These are phyloP conservation scores for Amphipoea lucens DNA, from an alignment of 2,888 invertebrate genomes.

Conservation along the genomic window DNA sequence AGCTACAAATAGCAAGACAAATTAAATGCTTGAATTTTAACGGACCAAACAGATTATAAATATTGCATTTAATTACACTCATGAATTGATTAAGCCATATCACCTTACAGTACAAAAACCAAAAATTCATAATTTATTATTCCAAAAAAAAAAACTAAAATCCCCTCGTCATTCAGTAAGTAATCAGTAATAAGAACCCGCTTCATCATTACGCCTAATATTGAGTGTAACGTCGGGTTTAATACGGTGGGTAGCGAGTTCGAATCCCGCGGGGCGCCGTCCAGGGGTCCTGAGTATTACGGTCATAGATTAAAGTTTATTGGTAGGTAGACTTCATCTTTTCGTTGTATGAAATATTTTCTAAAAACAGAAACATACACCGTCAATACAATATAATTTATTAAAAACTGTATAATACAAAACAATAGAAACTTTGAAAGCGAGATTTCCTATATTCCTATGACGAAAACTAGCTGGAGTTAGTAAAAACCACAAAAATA, in stretches of 20 bases:
- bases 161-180: conserved; percentile 69
- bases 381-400: not conserved
- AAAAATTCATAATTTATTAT: not conserved
- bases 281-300: conserved; percentile 78
- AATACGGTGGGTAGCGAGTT: conserved; percentile 81
- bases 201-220: conserved; percentile 84
- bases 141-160: conserved; percentile 9
- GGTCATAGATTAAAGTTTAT: conserved; percentile 70
- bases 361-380: not conserved
- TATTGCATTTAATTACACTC: conserved; percentile 7
- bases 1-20: too few relatives aligned
- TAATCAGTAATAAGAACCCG: conserved; percentile 78
- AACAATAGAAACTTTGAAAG: not conserved
- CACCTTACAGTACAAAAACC: conserved; percentile 1
- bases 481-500: not conserved
- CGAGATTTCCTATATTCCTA: not conserved
- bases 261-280: conserved; percentile 80
- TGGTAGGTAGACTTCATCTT: not conserved
- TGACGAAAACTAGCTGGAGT: not conserved
- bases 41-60: not conserved
- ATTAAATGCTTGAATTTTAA: not conserved
- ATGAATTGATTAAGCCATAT: conserved; percentile 13
- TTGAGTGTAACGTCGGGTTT: conserved; percentile 79
- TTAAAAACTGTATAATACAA: not conserved
- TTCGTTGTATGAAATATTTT: not conserved